These are phyloP conservation scores for Caligus rogercresseyi DNA, from an alignment of 1,140 invertebrate genomes.

Conservation along the genomic window DNA sequence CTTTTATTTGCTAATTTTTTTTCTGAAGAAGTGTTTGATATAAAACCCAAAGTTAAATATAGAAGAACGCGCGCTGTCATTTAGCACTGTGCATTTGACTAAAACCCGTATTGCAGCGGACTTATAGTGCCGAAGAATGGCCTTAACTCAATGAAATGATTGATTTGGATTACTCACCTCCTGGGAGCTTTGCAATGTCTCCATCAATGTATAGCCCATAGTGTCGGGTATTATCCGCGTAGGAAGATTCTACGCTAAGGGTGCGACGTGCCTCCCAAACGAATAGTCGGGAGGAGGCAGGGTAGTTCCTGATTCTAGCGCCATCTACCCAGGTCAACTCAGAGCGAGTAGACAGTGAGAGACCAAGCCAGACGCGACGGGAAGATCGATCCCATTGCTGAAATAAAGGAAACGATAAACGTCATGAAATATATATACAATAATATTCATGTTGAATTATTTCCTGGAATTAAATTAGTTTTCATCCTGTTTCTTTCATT, in stretches of 20 bases:
- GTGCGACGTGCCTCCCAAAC: conserved; percentile 16
- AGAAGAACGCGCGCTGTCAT: too few relatives aligned
- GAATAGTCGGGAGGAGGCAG: conserved; percentile 15
- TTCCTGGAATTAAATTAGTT: too few relatives aligned
- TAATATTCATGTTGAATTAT: too few relatives aligned
- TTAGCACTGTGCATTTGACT: too few relatives aligned
- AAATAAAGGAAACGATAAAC: conserved; percentile 33
- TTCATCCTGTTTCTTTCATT: too few relatives aligned
- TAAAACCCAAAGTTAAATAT: too few relatives aligned
- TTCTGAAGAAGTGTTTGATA: not conserved
- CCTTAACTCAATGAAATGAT: not conserved
- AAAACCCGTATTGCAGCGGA: too few relatives aligned
- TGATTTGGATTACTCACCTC: conserved; percentile 6
- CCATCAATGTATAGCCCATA: conserved; percentile 20
- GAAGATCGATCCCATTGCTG: conserved; percentile 27
- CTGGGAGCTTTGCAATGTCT: conserved; percentile 19
- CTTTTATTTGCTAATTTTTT: too few relatives aligned
- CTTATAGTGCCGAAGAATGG: not conserved
- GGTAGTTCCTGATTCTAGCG: conserved; percentile 7
- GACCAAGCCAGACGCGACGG: conserved; percentile 14
- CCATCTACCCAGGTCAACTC: conserved; percentile 15
- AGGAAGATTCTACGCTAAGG: conserved; percentile 9
- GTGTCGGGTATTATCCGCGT: conserved; percentile 17
- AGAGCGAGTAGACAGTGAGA: not conserved
- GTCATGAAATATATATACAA: too few relatives aligned